These are phyloP conservation scores for Magallana ariakensis DNA, from an alignment of 1,140 invertebrate genomes.

Conservation along the genomic window DNA sequence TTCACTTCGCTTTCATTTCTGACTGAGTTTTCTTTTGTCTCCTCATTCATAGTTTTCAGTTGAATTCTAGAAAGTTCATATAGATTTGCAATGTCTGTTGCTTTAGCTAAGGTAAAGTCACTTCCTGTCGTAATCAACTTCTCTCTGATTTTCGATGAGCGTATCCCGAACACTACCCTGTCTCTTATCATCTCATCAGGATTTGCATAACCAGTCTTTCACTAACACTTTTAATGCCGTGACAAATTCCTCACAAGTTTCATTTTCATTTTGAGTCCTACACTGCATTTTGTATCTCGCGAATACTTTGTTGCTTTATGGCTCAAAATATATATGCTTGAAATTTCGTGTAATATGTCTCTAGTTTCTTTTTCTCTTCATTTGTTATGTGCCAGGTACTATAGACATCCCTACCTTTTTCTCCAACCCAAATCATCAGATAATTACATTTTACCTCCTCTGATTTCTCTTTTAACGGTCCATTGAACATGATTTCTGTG, in stretches of 20 bases:
- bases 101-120: not conserved
- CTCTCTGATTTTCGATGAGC: conserved; percentile 20
- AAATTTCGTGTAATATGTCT: not conserved
- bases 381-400: not conserved
- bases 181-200: conserved; percentile 38
- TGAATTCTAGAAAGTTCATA: conserved; percentile 3
- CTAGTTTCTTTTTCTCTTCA: not conserved
- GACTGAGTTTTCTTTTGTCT: not conserved
- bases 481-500: conserved; percentile 52
- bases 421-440: conserved; percentile 53
- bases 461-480: conserved; percentile 52
- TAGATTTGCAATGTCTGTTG: not conserved
- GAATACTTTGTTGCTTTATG: not conserved
- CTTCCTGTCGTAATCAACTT: not conserved
- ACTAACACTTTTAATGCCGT: conserved; percentile 18
- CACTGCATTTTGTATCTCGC: conserved; percentile 35
- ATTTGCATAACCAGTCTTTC: conserved; percentile 33
- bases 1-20: not conserved
- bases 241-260: conserved; percentile 36
- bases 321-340: not conserved
- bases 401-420: conserved; percentile 28
- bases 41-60: not conserved
- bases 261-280: not conserved
- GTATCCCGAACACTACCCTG: conserved; percentile 41
- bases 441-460: conserved; percentile 46